Base-by-base conservation (phyloP, 1,140 invertebrate genomes). In the Atta cephalotes region DNA sequence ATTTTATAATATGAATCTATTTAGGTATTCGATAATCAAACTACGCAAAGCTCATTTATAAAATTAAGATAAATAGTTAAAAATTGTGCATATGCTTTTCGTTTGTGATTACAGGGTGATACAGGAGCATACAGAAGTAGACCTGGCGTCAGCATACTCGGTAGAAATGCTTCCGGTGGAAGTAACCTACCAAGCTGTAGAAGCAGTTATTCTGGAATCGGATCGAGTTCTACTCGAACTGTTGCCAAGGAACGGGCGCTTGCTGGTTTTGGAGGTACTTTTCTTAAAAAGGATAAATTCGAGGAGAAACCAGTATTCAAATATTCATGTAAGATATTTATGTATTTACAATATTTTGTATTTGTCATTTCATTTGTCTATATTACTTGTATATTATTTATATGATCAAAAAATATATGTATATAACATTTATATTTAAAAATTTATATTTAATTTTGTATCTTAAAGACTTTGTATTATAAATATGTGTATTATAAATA, bases 271-370 rank as follows among this genome's bases (percentile, higher is more conserved):
- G 92, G 91, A 53, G 88, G 87, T 21, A 88, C 90, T 68, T 93
- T 92, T 82, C 86, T 89, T 18, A 95, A 94, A 85, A 93, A 93
- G 53, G 93, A 93, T 78, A 94, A 93, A 85, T 18, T 87, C 51
- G 92, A 91, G 3, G 94, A 95, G 82, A 95, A 94, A 87, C 74
- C 92, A 70, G 71, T 85, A 39, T 93, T 93, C 51, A 94, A 94
- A 90, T 95, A 92, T 91, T 90, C 92, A 60, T 85, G 94, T 95
- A 62, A 93, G 94, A 86, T 45, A 21, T 77, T 51, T 25, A 62
- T 78, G 25, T 25, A 3, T 45, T 63, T 28, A 18, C 12, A 35
- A 21, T 60, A 82, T 45, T 49, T 60, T 82, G 0, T 45, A 45
- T 58, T 58, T 10, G 14, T 10, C 51, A 51, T 39, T 0, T 21